A percentile compares a stretch with the other conserved stretches of the same genome.
These are phyloP conservation scores for Tragopan temminckii DNA, from an alignment of 2,797 vertebrate genomes.

Conservation along the genomic window DNA sequence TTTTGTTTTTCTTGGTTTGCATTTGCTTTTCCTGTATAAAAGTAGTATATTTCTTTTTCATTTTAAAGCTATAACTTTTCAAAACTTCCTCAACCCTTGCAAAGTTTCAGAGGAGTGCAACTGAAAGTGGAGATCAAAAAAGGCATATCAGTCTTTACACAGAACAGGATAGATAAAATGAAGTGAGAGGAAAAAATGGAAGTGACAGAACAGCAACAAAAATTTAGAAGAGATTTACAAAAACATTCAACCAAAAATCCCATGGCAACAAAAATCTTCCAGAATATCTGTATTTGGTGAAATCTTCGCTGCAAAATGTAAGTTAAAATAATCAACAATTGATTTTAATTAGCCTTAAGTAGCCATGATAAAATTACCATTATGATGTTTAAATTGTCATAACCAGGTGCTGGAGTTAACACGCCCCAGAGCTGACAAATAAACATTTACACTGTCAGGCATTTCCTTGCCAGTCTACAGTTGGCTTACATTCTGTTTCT, in stretches of 20 bases:
- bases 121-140: background rate
- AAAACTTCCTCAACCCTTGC: background rate
- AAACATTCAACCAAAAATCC: background rate
- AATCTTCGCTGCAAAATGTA: background rate
- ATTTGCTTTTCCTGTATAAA: background rate
- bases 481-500: background rate
- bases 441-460: background rate
- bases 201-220: background rate
- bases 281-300: background rate
- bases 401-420: constrained; percentile 21
- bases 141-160: rapidly evolving
- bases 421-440: background rate
- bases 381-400: constrained; percentile 31
- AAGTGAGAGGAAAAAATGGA: background rate
- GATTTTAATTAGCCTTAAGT: constrained; percentile 28
- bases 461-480: background rate
- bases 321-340: constrained; percentile 7
- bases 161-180: background rate
- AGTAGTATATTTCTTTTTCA: background rate
- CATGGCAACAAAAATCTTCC: background rate
- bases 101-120: background rate
- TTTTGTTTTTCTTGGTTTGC: background rate
- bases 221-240: background rate
- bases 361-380: constrained; percentile 7
- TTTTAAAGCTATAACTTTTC: background rate